These are phyloP conservation scores for Myrmecophaga tridactyla DNA, from an alignment of 2,113 vertebrate species.

Conservation along the genomic window DNA sequence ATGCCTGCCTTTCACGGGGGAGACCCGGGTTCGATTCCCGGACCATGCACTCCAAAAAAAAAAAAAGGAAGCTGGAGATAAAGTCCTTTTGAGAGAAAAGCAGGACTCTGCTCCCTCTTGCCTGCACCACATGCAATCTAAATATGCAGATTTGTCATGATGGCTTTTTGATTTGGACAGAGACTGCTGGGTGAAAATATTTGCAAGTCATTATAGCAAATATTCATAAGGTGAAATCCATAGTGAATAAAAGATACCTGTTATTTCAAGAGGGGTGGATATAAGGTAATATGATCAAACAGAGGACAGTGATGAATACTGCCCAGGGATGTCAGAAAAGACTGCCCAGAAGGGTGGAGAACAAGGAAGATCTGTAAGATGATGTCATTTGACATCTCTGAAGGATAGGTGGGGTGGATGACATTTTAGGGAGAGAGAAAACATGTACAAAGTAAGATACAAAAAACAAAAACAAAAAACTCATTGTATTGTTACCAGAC, in stretches of 20 bases:
- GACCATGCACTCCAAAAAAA: too few relatives aligned
- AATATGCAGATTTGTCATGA: background rate
- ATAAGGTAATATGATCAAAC: background rate
- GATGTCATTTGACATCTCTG: background rate
- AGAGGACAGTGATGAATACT: background rate
- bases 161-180: slow-evolving; percentile 1
- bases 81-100: background rate
- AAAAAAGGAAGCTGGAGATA: background rate
- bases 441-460: background rate
- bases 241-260: background rate
- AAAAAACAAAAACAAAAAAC: background rate
- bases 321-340: background rate
- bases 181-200: background rate
- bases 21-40: too few relatives aligned
- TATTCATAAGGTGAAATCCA: background rate
- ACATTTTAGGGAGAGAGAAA: background rate
- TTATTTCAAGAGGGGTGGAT: background rate
- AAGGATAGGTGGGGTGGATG: background rate
- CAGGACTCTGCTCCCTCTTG: background rate
- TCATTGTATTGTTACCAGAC: too few relatives aligned
- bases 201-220: background rate
- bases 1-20: too few relatives aligned
- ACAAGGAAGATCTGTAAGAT: background rate
- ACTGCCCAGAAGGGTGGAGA: background rate
- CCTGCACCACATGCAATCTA: background rate